Percentiles rank a stretch among this genome's conserved stretches.
These are phyloP conservation scores for Ctenomys sociabilis DNA, from an alignment of 2,113 vertebrate species.

Conservation along the genomic window DNA sequence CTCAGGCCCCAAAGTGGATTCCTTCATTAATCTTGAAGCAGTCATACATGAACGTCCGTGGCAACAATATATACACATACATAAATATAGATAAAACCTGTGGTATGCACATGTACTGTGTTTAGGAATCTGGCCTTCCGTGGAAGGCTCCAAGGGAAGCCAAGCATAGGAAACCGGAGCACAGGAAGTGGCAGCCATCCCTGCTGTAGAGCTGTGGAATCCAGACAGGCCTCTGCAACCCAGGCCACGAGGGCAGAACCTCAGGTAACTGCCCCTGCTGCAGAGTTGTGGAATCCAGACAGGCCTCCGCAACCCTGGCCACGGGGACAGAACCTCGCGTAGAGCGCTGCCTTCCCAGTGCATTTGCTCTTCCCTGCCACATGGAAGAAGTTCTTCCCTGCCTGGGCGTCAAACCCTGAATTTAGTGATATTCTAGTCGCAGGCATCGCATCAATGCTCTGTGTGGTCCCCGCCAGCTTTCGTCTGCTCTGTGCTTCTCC, in stretches of 20 bases:
- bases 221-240: neutral
- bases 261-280: neutral
- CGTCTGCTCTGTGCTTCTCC: neutral
- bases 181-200: neutral
- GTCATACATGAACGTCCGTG: neutral
- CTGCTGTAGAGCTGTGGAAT: rapidly evolving
- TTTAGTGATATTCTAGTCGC: neutral
- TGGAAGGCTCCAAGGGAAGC: neutral
- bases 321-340: neutral
- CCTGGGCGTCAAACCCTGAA: neutral
- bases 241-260: neutral
- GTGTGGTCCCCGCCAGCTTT: neutral
- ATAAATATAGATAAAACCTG: neutral
- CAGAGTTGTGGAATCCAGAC: neutral
- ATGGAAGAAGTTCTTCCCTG: neutral
- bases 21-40: slow-evolving; percentile 1
- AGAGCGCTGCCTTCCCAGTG: neutral
- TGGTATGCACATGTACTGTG: too few species aligned
- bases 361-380: neutral
- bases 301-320: neutral
- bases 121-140: neutral
- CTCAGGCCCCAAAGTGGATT: neutral
- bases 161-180: neutral
- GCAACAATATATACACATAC: neutral
- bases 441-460: neutral